Evolutionary conservation across 2,113 vertebrate species (phyloP).

Genomic region (Hipposideros armiger): DNA sequence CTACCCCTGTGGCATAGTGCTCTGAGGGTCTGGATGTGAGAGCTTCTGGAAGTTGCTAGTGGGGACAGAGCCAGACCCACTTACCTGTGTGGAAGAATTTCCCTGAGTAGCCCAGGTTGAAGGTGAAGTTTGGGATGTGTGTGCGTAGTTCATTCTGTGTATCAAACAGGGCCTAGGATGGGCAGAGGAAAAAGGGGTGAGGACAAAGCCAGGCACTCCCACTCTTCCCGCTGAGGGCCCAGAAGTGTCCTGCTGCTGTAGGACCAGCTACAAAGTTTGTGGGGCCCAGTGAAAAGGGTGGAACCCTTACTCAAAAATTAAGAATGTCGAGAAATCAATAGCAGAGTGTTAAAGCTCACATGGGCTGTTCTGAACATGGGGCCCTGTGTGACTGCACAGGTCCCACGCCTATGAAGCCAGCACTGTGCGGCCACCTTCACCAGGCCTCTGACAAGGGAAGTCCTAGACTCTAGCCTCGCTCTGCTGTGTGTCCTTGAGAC

Average conservation of each 20-base stretch:
- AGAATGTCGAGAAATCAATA: background rate
- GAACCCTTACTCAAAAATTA: background rate
- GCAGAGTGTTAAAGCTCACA: background rate
- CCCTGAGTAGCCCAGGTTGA: conserved; percentile 99
- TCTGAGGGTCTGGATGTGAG: background rate
- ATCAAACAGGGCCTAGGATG: conserved; percentile 93
- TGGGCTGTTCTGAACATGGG: fast-evolving
- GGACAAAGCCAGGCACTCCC: background rate
- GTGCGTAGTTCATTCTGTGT: conserved; percentile 95
- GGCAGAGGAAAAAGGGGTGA: background rate
- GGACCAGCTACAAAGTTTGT: background rate
- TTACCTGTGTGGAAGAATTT: conserved; percentile 99
- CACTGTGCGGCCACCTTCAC: background rate
- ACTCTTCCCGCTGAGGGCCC: background rate
- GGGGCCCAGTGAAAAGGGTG: background rate
- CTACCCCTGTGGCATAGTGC: background rate
- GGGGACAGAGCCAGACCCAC: conserved; percentile 50
- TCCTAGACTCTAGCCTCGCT: background rate
- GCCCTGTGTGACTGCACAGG: background rate
- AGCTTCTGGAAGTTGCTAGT: background rate
- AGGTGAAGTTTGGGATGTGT: conserved; percentile 98
- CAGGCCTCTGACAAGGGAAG: background rate
- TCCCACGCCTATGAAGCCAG: background rate
- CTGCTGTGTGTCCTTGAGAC: background rate
- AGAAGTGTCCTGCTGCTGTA: background rate